phyloP scores from a whole-genome alignment of 2,113 vertebrate genomes.

The Hydrolagus affinis region DNA sequence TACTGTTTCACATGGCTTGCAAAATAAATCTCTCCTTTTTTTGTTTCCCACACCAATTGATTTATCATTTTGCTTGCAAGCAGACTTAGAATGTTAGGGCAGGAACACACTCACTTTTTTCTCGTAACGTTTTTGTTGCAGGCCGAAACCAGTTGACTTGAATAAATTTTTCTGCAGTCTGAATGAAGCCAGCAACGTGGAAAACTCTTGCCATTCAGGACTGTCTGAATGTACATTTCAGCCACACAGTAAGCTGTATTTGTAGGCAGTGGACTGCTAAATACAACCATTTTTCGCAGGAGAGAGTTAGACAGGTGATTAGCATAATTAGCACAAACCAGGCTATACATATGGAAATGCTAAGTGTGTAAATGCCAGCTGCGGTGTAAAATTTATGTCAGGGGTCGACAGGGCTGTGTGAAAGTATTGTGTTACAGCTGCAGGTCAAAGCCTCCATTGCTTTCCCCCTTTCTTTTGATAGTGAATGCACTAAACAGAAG shows the following conservation, averaged over 20 bases:
- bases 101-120: conserved; percentile 70
- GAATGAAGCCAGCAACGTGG: conserved; percentile 99
- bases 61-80: conserved; percentile 81
- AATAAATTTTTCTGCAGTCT: conserved; percentile 84
- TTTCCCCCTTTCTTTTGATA: conserved; percentile 60
- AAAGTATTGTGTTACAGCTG: conserved; percentile 83
- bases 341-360: conserved; percentile 99
- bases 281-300: conserved; percentile 95
- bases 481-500: conserved; percentile 69
- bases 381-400: conserved; percentile 96
- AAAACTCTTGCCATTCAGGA: conserved; percentile 98
- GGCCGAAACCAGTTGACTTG: conserved; percentile 85
- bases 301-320: conserved; percentile 98
- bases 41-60: conserved; percentile 75
- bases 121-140: conserved; percentile 71
- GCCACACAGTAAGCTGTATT: conserved; percentile 92
- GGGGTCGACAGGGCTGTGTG: conserved; percentile 75
- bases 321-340: conserved; percentile 95
- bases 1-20: conserved; percentile 70
- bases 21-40: conserved; percentile 57
- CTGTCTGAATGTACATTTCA: conserved; percentile 98
- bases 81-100: conserved; percentile 73
- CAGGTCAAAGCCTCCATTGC: conserved; percentile 72
- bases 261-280: conserved; percentile 98
- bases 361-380: conserved; percentile 86